Conservation (phyloP, 2,797 vertebrate species). For the Serranus cabrilla region DNA sequence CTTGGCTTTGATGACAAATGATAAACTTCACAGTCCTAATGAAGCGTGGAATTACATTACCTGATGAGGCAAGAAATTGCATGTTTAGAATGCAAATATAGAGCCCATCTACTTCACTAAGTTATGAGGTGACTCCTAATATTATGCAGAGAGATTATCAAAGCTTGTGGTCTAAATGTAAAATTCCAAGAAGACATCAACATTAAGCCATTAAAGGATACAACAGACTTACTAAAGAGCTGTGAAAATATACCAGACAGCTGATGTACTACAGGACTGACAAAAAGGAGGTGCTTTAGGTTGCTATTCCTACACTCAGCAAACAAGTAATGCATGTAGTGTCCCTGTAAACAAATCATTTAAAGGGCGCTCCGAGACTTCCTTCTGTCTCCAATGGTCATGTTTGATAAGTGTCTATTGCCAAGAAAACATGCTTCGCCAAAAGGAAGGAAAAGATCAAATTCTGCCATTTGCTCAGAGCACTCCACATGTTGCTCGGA, state of each 20-base stretch:
- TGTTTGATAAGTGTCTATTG: slow-evolving; percentile 81
- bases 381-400: slow-evolving; percentile 77
- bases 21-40: slow-evolving; percentile 89
- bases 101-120: slow-evolving; percentile 74
- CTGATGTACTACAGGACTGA: slow-evolving; percentile 32
- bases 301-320: slow-evolving; percentile 45
- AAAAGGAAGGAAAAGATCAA: slow-evolving; percentile 79
- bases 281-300: slow-evolving; percentile 32
- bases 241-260: slow-evolving; percentile 46
- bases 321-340: slow-evolving; percentile 59
- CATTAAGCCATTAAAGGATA: slow-evolving; percentile 66
- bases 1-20: slow-evolving; percentile 89
- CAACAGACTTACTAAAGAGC: slow-evolving; percentile 45
- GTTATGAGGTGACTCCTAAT: slow-evolving; percentile 81
- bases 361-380: slow-evolving; percentile 58
- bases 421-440: slow-evolving; percentile 77
- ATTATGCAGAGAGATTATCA: slow-evolving; percentile 78
- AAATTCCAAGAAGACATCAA: slow-evolving; percentile 58
- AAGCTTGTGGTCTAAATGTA: slow-evolving; percentile 75
- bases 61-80: slow-evolving; percentile 88
- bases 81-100: slow-evolving; percentile 87
- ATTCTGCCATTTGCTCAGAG: slow-evolving; percentile 83
- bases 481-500: slow-evolving; percentile 80
- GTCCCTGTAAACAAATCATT: slow-evolving; percentile 72
- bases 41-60: slow-evolving; percentile 90